Conservation (phyloP, 2,113 vertebrate genomes). For the Thermophis baileyi region DNA sequence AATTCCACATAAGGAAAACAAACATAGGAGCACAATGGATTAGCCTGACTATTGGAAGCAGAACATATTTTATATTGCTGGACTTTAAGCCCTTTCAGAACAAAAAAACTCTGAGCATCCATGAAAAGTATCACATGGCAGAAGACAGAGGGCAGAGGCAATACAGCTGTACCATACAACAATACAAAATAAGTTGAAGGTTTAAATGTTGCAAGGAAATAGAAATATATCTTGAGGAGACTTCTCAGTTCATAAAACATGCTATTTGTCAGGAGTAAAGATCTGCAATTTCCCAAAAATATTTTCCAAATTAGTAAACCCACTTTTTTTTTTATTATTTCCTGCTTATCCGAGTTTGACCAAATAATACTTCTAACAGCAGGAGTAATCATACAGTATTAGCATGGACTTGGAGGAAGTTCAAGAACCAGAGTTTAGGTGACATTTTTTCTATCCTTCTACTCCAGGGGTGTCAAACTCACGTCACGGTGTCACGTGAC, state of each 20-base stretch:
- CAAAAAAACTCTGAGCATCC: neutral
- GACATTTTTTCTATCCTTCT: neutral
- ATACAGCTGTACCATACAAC: neutral
- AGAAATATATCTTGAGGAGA: neutral
- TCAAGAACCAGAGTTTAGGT: neutral
- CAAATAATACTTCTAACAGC: neutral
- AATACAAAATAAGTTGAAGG: neutral
- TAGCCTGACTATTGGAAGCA: neutral
- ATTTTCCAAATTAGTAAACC: neutral
- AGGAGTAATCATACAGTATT: neutral
- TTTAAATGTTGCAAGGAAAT: neutral
- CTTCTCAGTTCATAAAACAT: neutral
- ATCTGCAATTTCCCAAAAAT: neutral
- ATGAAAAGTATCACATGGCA: neutral
- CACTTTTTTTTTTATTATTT: neutral
- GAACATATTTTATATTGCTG: neutral
- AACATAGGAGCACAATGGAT: neutral
- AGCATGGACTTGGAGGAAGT: neutral
- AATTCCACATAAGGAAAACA: neutral
- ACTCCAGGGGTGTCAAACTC: too few species aligned
- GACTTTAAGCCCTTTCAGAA: neutral
- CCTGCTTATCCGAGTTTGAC: neutral
- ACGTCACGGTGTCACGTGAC: too few species aligned
- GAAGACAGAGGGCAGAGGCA: neutral
- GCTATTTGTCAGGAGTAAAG: neutral